Base-by-base conservation (phyloP, 2,797 vertebrate genomes). In the Enteromius afrohamiltoni region DNA sequence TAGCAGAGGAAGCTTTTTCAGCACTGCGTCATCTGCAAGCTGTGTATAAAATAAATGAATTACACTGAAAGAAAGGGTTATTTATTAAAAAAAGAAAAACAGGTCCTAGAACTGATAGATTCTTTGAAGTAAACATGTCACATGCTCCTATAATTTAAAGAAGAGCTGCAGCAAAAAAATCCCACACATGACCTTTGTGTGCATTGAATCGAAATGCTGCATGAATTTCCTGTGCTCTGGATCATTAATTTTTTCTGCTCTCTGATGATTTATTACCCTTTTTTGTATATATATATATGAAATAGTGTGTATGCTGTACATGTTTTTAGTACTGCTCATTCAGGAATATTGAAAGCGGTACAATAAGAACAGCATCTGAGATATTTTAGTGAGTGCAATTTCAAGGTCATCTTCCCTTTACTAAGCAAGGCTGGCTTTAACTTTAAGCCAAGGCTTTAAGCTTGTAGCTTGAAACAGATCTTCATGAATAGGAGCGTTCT, bases 211-310 rank as follows among this genome's bases (percentile, higher is more conserved):
- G 26, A 83, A 85, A 85, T 84, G 49, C 68, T 31, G 47, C 62
- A 77, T 77, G 70, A 79, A 74, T 85, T 78, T 85, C 37, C 31
- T 74, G 58, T 64, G n/a, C 58, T 77, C 40, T 71, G 77, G 79
- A 68, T 85, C 58, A 87, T 89, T 86, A 71, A 85, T 85, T 73
- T 42, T 75, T 51, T 73, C 23, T 65, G 65, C 53, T 6, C 29
- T 53, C 34, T 80, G 73, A 82, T 83, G 70, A 82, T 85, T 74
- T 71, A 79, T 87, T 34, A 62, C 23, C 49, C 58, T 60, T 83
- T 49, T 65, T 45, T 77, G 60, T 69, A 82, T 68, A 31, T 31
- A 29, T 31, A 58, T 60, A 60, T 34, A 64, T 64, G 29, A 64
- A 31, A 62, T 29, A 62, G 14, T 58, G 45, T 42, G 10, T 62